Evolutionary conservation across 2,797 vertebrate species (phyloP), one percentile per base, ranked within the genome.

Genomic region (Emys orbicularis): DNA sequence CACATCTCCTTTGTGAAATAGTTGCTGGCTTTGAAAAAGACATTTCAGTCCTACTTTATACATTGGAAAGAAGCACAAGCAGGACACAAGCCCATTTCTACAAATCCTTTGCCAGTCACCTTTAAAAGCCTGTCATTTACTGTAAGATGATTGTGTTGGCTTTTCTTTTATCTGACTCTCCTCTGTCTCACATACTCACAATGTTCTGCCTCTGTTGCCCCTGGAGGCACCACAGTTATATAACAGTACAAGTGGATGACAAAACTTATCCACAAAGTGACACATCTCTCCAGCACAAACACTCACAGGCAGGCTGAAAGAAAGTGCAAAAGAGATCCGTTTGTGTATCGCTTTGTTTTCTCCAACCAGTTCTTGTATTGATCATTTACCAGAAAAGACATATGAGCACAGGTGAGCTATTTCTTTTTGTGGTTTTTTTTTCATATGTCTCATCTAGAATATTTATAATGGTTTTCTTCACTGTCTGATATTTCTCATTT

Each of bases 1-100:
- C 68, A 86, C 5, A 57, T 19, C 89, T 90, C 54, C n/a, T 95
- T 86, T 91, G 54, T 49, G 7, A 95, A 93, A 95, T 83, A 86
- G 31, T 87, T 90, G 50, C 59, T 89, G 79, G 27, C 87, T 91
- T 93, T 88, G 44, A 86, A 90, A 93, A 94, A 72, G 91, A 93
- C 9, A 16, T 84, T 94, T 88, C 34, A 83, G 92, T 44, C 6
- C 84, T 96, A 83, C 59, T 87, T 93, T 88, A 81, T 57, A 47
- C 34, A 44, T 47, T 37, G 2, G 47, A 92, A 89, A 12, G 76
- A 74, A 95, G 81, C 27, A 89, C 31, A 90, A 96, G 91, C 18
- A 86, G 27, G 86, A 61, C 93, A 79, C 29, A 91, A 96, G 84
- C 23, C 89, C 15, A 86, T 56, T 83, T 80, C 4, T 84, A 89